Base-by-base conservation (phyloP, 2,113 vertebrate species). In the Xiphias gladius region DNA sequence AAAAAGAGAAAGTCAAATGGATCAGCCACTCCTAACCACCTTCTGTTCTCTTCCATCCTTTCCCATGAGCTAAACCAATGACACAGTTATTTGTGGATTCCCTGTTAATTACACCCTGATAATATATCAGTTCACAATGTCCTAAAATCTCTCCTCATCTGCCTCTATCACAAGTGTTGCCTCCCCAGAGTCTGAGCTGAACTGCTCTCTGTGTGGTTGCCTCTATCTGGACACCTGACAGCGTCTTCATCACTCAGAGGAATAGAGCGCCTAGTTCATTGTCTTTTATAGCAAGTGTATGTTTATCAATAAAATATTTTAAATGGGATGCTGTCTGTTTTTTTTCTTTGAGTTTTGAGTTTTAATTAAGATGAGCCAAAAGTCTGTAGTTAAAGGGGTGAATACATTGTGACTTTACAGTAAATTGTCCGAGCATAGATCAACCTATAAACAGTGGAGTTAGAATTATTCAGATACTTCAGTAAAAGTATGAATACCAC, bases 221-320 rank as follows among this genome's bases (percentile, higher is more conserved):
- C 52, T 84, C 82, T 32, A 16, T 82, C 24, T 77, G 66, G 73
- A 86, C 64, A 75, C 61, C 30, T 73, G 37, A 84, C 76, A 63
- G 78, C 71, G 9, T 58, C 76, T 73, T 89, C 71, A 52, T 79
- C 64, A 26, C 72, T 73, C 54, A 64, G 85, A 89, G 69, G 76
- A 83, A 57, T 69, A 88, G 74, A 89, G 76, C 71, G 59, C 86
- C 82, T 85, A 94, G 94, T 88, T 94, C 96, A 95, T 96, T 96
- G 94, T 97, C 96, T 98, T 99, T 99, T 99, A 96, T 98, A 99
- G 96, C 94, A 95, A 96, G 95, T 97, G 96, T 99, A 96, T 97
- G 97, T 99, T 99, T 98, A 96, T 98, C 97, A 99, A 98, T 99
- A 98, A 99, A 99, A 96, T 84, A 83, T 95, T 96, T 94, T 95